Evolutionary conservation across 2,888 invertebrate species (phyloP).

Genomic region (Pandemis corylana): DNA sequence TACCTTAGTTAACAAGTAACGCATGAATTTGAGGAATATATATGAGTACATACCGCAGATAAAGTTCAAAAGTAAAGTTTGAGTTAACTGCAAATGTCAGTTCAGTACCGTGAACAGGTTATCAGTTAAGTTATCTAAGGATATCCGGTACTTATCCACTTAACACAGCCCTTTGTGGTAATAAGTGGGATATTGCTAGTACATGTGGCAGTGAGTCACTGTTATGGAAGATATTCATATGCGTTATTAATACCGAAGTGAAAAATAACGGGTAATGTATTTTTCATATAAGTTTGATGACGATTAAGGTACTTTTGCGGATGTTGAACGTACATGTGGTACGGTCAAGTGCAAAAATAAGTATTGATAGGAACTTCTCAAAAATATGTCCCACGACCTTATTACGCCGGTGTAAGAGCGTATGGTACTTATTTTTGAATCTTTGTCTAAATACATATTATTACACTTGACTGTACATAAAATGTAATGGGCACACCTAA

Average conservation of each 20-base stretch:
- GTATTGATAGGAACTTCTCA: no score
- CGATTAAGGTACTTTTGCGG: no score
- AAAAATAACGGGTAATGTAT: no score
- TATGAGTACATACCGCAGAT: neutral
- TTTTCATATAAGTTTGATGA: no score
- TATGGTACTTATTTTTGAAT: no score
- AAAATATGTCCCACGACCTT: no score
- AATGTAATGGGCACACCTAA: neutral
- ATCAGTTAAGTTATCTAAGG: slow-evolving; percentile 54
- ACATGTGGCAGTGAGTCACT: slow-evolving; percentile 10
- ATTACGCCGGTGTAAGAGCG: no score
- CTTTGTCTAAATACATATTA: no score
- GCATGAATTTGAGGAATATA: neutral
- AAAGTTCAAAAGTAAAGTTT: slow-evolving; percentile 4
- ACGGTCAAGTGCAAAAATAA: no score
- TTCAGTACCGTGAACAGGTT: slow-evolving; percentile 42
- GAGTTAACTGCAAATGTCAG: slow-evolving; percentile 6
- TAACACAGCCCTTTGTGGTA: slow-evolving; percentile 36
- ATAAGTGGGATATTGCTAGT: slow-evolving; percentile 15
- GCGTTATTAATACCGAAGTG: neutral
- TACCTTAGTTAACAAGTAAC: no score
- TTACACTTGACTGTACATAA: no score
- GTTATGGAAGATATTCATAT: neutral
- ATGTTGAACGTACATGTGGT: neutral
- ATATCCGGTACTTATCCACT: slow-evolving; percentile 53